A percentile compares a stretch with the other conserved stretches of the same genome.
Evolutionary conservation across 2,797 vertebrate species (phyloP).

Genomic region (Gobionotothen gibberifrons): DNA sequence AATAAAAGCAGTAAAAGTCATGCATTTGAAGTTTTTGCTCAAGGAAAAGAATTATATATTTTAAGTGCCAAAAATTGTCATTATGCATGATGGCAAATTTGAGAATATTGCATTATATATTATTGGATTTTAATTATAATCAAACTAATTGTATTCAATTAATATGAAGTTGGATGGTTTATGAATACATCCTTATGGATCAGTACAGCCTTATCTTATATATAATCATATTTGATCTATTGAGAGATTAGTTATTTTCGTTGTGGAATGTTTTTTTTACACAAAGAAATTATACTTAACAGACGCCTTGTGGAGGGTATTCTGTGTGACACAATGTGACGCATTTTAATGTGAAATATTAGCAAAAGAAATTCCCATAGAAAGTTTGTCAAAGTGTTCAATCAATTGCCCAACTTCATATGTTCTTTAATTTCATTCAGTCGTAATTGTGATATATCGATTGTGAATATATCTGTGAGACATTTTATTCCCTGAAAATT

Average conservation of each 20-base stretch:
- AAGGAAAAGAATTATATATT: neutral
- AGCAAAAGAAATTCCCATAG: too few species aligned
- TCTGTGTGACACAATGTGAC: neutral
- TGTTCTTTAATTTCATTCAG: neutral
- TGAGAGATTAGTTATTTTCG: neutral
- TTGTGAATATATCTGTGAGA: conserved; percentile 1
- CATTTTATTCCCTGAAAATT: conserved; percentile 22
- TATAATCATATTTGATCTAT: neutral
- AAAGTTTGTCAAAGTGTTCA: conserved; percentile 3
- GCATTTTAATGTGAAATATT: conserved; percentile 1
- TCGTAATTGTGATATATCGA: conserved; percentile 10
- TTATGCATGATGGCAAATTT: neutral
- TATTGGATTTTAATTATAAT: neutral
- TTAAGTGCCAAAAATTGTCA: neutral
- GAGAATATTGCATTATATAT: neutral
- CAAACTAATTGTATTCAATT: too few species aligned
- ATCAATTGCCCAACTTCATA: neutral
- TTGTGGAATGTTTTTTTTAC: neutral
- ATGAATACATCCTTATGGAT: too few species aligned
- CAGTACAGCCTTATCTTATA: too few species aligned
- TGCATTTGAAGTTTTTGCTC: neutral
- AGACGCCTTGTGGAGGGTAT: neutral
- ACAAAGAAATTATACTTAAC: neutral
- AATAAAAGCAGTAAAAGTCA: neutral
- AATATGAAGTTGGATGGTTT: too few species aligned